phyloP scores from a whole-genome alignment of 1,140 invertebrate genomes.

The Platorchestia sp. region DNA sequence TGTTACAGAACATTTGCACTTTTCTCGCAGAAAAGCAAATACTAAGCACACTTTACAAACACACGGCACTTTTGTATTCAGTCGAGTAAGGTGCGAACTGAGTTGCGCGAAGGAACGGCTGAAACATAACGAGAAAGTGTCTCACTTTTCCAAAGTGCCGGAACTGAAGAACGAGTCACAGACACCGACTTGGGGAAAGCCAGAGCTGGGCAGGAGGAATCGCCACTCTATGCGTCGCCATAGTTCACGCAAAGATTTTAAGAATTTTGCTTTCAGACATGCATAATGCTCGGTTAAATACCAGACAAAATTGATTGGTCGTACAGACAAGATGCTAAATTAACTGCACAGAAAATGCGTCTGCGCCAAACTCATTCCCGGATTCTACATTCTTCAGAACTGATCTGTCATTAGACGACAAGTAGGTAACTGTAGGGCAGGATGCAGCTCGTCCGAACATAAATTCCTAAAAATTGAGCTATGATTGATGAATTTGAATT shows the following conservation, averaged over 20 bases:
- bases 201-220: neutral
- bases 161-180: constrained; percentile 14
- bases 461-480: neutral
- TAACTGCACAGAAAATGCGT: too few relatives aligned
- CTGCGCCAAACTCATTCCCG: too few relatives aligned
- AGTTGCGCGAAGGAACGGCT: constrained; percentile 32
- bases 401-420: neutral
- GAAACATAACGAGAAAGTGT: constrained; percentile 38
- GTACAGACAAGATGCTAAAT: too few relatives aligned
- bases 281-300: too few relatives aligned
- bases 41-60: neutral
- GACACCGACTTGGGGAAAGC: constrained; percentile 28
- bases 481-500: neutral
- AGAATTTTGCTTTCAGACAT: neutral
- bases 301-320: too few relatives aligned
- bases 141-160: constrained; percentile 33
- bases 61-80: neutral
- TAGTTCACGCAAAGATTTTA: neutral
- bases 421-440: neutral
- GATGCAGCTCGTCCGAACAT: neutral
- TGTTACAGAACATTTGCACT: neutral
- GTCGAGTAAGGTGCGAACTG: neutral
- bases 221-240: neutral
- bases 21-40: neutral
- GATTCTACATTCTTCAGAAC: neutral